These are phyloP conservation scores for Oligia fasciuncula DNA, from an alignment of 2,888 invertebrate species.

Conservation along the genomic window DNA sequence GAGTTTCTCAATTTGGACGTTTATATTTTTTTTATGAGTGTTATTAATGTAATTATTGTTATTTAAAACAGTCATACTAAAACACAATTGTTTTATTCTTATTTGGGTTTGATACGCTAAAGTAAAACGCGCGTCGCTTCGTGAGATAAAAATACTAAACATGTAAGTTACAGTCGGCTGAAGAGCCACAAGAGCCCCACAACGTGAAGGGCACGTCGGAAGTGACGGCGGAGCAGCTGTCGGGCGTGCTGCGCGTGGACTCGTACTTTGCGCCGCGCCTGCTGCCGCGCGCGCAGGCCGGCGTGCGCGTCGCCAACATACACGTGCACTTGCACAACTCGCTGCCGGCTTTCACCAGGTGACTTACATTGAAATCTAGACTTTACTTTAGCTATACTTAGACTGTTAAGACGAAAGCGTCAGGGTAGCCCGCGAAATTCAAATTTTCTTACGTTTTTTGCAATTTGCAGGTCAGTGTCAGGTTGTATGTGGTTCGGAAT, in stretches of 20 bases:
- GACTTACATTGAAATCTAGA: neutral
- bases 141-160: neutral
- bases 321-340: conserved; percentile 77
- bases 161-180: conserved; percentile 17
- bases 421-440: no score
- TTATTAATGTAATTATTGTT: no score
- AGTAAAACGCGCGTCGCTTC: neutral
- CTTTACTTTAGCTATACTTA: neutral
- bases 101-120: neutral
- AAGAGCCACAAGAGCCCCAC: neutral
- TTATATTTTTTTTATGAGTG: no score
- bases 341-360: conserved; percentile 74
- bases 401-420: neutral
- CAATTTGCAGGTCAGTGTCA: no score
- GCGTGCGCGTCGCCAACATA: conserved; percentile 68
- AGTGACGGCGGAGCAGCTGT: conserved; percentile 78
- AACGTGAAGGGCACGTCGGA: neutral
- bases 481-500: no score
- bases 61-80: no score
- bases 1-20: no score
- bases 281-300: conserved; percentile 69
- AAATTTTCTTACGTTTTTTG: no score
- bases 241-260: conserved; percentile 87
- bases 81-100: no score
- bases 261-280: conserved; percentile 84